phyloP scores from a whole-genome alignment of 2,888 invertebrate genomes.

The Trypoxylon attenuatum region DNA sequence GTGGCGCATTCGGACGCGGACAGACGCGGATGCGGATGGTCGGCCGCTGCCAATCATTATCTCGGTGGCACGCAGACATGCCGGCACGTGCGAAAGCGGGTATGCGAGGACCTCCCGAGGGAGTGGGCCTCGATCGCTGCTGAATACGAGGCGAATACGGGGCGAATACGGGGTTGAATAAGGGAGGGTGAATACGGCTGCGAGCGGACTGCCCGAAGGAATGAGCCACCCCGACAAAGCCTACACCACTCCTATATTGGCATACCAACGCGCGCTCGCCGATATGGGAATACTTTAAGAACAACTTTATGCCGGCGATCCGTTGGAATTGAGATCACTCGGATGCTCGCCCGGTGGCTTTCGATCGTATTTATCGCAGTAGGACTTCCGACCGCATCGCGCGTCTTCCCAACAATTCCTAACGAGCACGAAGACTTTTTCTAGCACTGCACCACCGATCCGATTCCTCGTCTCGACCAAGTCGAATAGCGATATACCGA shows the following conservation, averaged over 20 bases:
- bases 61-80: slow-evolving; percentile 66
- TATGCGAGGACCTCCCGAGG: slow-evolving; percentile 57
- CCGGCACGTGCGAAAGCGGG: slow-evolving; percentile 64
- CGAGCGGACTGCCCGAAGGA: slow-evolving; percentile 36
- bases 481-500: too few species aligned
- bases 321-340: slow-evolving; percentile 56
- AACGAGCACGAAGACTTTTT: too few species aligned
- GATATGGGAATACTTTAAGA: slow-evolving; percentile 73
- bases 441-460: too few species aligned
- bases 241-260: slow-evolving; percentile 67
- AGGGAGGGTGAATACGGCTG: slow-evolving; percentile 32
- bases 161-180: neutral
- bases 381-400: slow-evolving; percentile 2
- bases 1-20: too few species aligned
- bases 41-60: slow-evolving; percentile 65
- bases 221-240: slow-evolving; percentile 59
- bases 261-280: slow-evolving; percentile 66
- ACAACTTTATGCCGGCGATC: slow-evolving; percentile 65
- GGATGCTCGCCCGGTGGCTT: slow-evolving; percentile 7
- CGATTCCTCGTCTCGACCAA: too few species aligned
- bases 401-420: too few species aligned
- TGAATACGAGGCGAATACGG: slow-evolving; percentile 23
- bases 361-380: neutral
- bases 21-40: slow-evolving; percentile 29
- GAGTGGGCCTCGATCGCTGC: slow-evolving; percentile 31